Evolutionary conservation across 2,888 invertebrate genomes (phyloP), one percentile per base, ranked within the genome.

Genomic region (Eubasilissa splendida): DNA sequence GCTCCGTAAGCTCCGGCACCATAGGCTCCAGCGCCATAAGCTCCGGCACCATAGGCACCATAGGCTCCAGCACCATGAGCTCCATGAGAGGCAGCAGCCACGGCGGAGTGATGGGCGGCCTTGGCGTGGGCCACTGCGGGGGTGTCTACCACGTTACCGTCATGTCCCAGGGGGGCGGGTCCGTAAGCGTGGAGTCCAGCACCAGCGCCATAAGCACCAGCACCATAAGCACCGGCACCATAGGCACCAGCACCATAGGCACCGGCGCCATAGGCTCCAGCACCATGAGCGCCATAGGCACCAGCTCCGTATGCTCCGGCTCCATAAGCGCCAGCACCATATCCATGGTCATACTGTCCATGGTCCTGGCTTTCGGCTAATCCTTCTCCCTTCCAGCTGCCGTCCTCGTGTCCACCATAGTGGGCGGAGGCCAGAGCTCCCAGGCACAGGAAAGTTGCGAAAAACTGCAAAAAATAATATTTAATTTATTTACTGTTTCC

Each of bases 61-160:
- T 63, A 33, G 33, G 42, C 63, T 63, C 63, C 63, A 33, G 63
- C 33, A 3, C 63, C 70, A 54, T 70, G 70, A 3, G 66, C 68
- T 68, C 68, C 68, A 9, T 68, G 68, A 68, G 76, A 52, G 54
- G 79, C 75, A 52, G 60, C 63, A 59, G 74, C 66, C 31, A 63
- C n/a, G 31, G 81, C 81, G 60, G 81, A 79, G 73, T 79, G 79
- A 79, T 93, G 93, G 54, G 84, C 84, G 84, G 79, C 79, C 66
- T 82, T 82, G 68, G 82, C 82, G 74, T 82, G 82, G 68, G 80
- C 80, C 11, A 77, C 77, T n/a, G 68, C 77, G 52, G 77, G 77
- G 70, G 77, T 77, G 52, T 77, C 77, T 65, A 79, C 76, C 58
- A 81, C 79, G 71, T 93, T 93, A 74, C 91, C 78, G 65, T 79